Conservation (phyloP, 2,888 invertebrate genomes). For the Euzetes globulus region DNA sequence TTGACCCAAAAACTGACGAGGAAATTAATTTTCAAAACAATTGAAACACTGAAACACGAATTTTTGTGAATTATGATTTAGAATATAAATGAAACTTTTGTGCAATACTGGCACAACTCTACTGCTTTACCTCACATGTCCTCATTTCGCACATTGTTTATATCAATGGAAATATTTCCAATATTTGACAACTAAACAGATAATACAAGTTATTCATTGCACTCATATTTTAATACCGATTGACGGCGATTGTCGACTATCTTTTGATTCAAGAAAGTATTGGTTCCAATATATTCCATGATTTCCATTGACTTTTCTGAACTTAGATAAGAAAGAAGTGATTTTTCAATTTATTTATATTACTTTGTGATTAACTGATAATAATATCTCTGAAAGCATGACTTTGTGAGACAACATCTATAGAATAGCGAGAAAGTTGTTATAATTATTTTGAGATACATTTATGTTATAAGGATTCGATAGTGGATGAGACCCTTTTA, state of each 20-base stretch:
- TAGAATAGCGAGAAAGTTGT: neutral
- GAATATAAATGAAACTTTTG: conserved; percentile 14
- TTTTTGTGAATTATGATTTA: neutral
- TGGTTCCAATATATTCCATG: too few species aligned
- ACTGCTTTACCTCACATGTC: neutral
- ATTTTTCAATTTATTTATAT: too few species aligned
- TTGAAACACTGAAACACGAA: neutral
- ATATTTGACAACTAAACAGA: too few species aligned
- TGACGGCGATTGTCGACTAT: too few species aligned
- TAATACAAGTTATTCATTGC: too few species aligned
- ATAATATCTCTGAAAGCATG: neutral
- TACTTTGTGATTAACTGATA: too few species aligned
- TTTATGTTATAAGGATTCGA: too few species aligned
- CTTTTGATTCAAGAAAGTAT: too few species aligned
- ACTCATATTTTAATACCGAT: too few species aligned
- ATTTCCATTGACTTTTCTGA: too few species aligned
- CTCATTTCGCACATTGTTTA: neutral
- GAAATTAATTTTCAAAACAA: conserved; percentile 21
- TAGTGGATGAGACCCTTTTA: neutral
- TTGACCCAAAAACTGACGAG: conserved; percentile 11
- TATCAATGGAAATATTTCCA: neutral
- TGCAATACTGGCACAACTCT: neutral
- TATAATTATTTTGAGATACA: neutral
- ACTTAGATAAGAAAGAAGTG: too few species aligned
- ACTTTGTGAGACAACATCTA: neutral